A percentile compares a stretch with the other conserved stretches of the same genome.
These are phyloP conservation scores for Caiman crocodilus DNA, from an alignment of 2,797 vertebrate genomes.

Conservation along the genomic window DNA sequence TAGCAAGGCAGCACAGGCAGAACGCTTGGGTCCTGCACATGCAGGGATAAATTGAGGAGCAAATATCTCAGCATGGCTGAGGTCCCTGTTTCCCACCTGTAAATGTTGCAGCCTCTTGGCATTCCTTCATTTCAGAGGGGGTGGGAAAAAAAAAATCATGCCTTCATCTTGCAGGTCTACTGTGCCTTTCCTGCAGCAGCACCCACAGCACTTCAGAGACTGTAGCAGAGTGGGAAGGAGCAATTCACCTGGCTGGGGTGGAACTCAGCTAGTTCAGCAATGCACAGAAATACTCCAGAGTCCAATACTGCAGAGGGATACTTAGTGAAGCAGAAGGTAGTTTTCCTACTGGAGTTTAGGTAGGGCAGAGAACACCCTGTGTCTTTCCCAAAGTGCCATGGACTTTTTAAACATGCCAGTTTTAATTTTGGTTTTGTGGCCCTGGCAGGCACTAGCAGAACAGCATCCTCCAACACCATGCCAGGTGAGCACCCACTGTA, in stretches of 20 bases:
- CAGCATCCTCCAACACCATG: background rate
- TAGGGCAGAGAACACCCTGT: constrained; percentile 6
- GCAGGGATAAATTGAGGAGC: background rate
- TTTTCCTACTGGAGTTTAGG: constrained; percentile 3
- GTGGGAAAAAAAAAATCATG: too few species aligned
- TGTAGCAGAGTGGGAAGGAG: background rate
- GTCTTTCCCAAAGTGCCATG: background rate
- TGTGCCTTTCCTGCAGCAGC: background rate
- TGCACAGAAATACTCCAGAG: background rate
- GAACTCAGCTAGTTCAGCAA: background rate
- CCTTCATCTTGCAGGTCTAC: background rate
- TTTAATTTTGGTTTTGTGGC: background rate
- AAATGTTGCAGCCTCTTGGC: background rate
- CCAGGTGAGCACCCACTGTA: background rate
- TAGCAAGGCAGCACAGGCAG: background rate
- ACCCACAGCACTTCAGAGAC: background rate
- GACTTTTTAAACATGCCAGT: background rate
- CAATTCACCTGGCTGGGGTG: background rate
- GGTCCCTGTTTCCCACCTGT: background rate
- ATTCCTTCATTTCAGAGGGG: background rate
- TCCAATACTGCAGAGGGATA: constrained; percentile 33
- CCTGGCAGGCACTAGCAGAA: constrained; percentile 1
- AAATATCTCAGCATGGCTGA: background rate
- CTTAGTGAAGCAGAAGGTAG: constrained; percentile 22
- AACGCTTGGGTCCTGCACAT: background rate